Conservation (phyloP, 2,888 invertebrate species). For the Caenorhabditis afra region DNA sequence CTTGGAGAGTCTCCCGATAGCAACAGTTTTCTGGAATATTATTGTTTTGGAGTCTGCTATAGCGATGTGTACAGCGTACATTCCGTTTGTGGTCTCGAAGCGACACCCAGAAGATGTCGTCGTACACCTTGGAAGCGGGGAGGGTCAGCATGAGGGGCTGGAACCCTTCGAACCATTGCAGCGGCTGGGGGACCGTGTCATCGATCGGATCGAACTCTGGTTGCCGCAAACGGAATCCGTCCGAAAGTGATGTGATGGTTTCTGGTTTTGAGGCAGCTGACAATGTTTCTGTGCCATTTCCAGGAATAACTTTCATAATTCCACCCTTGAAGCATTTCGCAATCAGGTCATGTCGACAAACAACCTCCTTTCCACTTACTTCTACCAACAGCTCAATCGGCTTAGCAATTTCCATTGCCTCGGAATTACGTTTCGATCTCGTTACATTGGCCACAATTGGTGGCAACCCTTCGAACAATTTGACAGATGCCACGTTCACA, state of each 20-base stretch:
- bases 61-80: conserved; percentile 53
- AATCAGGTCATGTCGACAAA: background rate
- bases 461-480: conserved; percentile 54
- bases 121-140: conserved; percentile 69
- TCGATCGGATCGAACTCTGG: conserved; percentile 63
- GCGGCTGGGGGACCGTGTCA: conserved; percentile 61
- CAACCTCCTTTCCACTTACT: conserved; percentile 7
- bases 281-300: conserved; percentile 43
- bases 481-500: conserved; percentile 48
- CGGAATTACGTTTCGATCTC: conserved; percentile 17
- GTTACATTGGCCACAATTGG: conserved; percentile 54
- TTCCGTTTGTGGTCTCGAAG: conserved; percentile 77
- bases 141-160: conserved; percentile 78
- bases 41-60: background rate
- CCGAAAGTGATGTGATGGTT: conserved; percentile 28
- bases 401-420: conserved; percentile 25
- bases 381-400: conserved; percentile 62
- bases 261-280: conserved; percentile 18
- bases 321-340: conserved; percentile 38
- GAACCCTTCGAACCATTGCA: conserved; percentile 78
- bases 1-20: conserved; percentile 77
- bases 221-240: conserved; percentile 57
- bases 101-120: conserved; percentile 77
- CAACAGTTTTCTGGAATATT: conserved; percentile 66
- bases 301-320: conserved; percentile 53